Evolutionary conservation across 2,113 vertebrate species (phyloP).

Genomic region (Porphyrio hochstetteri): DNA sequence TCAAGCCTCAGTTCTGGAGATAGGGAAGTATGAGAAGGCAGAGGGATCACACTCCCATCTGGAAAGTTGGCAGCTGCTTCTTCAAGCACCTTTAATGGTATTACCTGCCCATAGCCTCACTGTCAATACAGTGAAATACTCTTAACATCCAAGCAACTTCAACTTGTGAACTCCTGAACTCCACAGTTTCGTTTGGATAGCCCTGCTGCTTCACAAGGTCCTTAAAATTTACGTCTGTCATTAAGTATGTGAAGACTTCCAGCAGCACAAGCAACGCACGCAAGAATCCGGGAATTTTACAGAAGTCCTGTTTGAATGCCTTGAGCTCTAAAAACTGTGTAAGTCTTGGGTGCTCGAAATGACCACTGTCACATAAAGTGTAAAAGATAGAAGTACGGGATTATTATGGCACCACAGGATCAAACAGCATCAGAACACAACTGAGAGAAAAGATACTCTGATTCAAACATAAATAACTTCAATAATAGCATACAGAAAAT

Average conservation of each 20-base stretch:
- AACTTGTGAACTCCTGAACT: not conserved
- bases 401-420: conserved; percentile 38
- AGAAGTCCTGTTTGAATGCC: not conserved
- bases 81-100: not conserved
- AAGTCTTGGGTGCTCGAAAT: conserved; percentile 20
- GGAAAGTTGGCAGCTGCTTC: not conserved
- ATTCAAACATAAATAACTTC: conserved; percentile 56
- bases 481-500: conserved; percentile 51
- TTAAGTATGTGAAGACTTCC: not conserved
- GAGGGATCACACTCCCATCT: not conserved
- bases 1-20: not conserved
- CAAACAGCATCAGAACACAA: conserved; percentile 23
- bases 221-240: not conserved
- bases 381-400: not conserved
- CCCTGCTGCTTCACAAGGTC: not conserved
- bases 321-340: not conserved
- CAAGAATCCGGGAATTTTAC: not conserved
- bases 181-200: not conserved
- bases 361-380: not conserved
- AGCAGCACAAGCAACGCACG: not conserved
- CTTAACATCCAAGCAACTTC: not conserved
- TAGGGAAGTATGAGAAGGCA: not conserved
- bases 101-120: not conserved
- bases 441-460: conserved; percentile 21
- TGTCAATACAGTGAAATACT: not conserved